Conservation (phyloP, 2,797 vertebrate species). For the Varecia variegata region DNA sequence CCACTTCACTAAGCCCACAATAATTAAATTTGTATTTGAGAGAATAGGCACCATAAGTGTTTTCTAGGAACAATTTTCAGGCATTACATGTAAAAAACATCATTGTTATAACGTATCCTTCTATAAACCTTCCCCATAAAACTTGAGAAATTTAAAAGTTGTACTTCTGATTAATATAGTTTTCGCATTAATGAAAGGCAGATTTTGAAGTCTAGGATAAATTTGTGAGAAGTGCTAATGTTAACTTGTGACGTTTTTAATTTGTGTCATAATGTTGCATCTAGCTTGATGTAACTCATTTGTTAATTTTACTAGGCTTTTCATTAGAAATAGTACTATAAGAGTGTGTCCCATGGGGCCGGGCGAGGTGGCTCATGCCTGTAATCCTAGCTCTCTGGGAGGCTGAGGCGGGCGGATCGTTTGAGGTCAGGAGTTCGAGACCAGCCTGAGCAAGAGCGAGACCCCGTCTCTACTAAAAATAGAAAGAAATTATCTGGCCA, state of each 20-base stretch:
- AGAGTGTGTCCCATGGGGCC: not conserved
- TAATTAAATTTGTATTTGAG: constrained; percentile 48
- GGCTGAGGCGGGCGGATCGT: too few species aligned
- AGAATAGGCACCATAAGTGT: not conserved
- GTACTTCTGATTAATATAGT: not conserved
- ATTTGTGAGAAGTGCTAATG: not conserved
- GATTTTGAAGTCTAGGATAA: constrained; percentile 16
- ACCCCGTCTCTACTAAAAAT: too few species aligned
- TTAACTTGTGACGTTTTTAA: constrained; percentile 33
- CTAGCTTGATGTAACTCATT: not conserved
- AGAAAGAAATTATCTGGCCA: too few species aligned
- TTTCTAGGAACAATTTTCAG: constrained; percentile 45
- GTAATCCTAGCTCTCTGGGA: too few species aligned
- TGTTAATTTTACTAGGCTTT: constrained; percentile 26
- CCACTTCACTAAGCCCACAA: not conserved
- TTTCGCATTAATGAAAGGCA: not conserved
- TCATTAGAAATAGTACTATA: not conserved
- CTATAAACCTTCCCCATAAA: constrained; percentile 8
- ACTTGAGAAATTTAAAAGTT: not conserved
- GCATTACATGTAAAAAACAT: not conserved
- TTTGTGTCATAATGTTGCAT: constrained; percentile 59
- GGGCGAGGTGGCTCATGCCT: too few species aligned
- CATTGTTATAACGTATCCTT: constrained; percentile 11
- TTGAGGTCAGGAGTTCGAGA: too few species aligned
- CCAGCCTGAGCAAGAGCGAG: too few species aligned